Base-by-base conservation (phyloP, 2,888 invertebrate genomes). In the Ormyrus pomaceus region DNA sequence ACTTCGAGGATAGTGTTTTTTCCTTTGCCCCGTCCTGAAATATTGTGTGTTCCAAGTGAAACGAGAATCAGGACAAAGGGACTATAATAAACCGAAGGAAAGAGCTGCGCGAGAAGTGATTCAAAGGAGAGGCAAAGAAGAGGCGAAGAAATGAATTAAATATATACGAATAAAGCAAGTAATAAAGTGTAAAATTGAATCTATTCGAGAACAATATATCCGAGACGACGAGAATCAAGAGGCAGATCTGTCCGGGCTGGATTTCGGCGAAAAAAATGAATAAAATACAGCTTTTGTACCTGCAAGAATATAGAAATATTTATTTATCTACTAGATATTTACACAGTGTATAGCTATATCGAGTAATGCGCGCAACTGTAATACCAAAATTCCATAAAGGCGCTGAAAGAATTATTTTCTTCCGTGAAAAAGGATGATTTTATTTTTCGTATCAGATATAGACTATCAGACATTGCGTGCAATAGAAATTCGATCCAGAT, bases 291-390 rank as follows among this genome's bases (percentile, higher is more conserved):
- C 86, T 88, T 87, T 88, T 87, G 86, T 88, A 88, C 88, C 86
- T 87, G 87, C 84, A 85, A 85, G 79, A 85, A 62, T 66, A 79
- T 66, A 84, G 84, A 87, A 82, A 85, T 83, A 87, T 87, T 87
- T 88, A 87, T 87, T 87, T 88, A 88, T 86, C 84, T 86, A 87
- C 86, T 84, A 84, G 81, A 86, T 80, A 65, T 83, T 82, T 78
- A 71, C 59, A 62, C 48, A 81, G 48, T 82, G 80, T 83, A 84
- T 74, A 84, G 77, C 80, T 82, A 84, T 83, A 84, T 83, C 82
- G 72, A 82, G 61, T 70, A 69, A 19, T 80, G 70, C 72, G 82
- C 62, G 77, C 75, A 78, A 68, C 68, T 58, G 19, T 19, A 19
- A 53, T 66, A 68, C 48, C 53, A 61, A 62, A 59, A 48, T 34